These are phyloP conservation scores for Pachyramphus minor DNA, from an alignment of 2,113 vertebrate genomes.

Conservation along the genomic window DNA sequence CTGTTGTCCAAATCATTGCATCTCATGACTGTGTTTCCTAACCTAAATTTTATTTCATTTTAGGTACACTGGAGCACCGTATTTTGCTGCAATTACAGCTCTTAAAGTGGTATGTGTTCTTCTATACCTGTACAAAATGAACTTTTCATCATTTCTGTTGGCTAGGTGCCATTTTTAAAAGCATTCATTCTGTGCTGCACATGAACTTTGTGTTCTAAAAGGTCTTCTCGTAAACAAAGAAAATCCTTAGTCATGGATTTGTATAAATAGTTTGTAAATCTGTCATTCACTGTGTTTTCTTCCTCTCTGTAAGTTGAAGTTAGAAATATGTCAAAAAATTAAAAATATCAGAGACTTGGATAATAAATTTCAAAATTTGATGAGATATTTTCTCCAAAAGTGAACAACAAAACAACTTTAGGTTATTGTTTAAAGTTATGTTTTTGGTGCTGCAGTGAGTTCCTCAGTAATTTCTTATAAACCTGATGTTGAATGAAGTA, in stretches of 20 bases:
- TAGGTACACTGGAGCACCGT: conserved; percentile 96
- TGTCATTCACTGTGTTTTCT: not conserved
- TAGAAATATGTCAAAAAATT: not conserved
- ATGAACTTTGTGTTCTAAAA: not conserved
- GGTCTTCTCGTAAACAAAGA: not conserved
- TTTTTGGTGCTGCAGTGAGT: not conserved
- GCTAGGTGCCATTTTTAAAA: not conserved
- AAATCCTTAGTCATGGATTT: not conserved
- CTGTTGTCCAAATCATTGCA: not conserved
- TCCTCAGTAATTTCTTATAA: not conserved
- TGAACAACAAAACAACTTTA: not conserved
- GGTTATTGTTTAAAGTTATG: not conserved
- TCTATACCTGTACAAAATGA: not conserved
- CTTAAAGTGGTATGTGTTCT: conserved; percentile 88
- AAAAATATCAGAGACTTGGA: not conserved
- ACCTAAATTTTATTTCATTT: not conserved
- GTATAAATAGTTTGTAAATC: not conserved
- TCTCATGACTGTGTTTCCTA: not conserved
- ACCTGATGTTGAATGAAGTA: not conserved
- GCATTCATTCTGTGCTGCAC: not conserved
- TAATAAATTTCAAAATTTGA: not conserved
- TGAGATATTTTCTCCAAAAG: not conserved
- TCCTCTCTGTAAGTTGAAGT: not conserved
- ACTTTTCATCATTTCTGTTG: not conserved
- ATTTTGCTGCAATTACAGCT: conserved; percentile 95